Evolutionary conservation across 2,113 vertebrate genomes (phyloP), one percentile per base, ranked within the genome.

Genomic region (Pachypanchax playfairii): DNA sequence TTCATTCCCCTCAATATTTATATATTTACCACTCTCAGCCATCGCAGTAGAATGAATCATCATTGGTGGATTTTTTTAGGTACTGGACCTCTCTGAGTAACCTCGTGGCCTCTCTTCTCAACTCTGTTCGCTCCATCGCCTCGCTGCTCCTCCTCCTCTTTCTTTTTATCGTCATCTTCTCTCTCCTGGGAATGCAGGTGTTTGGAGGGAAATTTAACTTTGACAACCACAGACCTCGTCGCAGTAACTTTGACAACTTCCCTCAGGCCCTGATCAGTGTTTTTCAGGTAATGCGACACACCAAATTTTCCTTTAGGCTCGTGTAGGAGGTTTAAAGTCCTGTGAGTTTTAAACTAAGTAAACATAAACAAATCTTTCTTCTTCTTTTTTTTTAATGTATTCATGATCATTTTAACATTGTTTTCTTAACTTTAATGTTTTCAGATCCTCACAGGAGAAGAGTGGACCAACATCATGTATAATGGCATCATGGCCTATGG

Each of bases 161-260:
- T 90, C 96, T 99, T 75, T 98, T 96, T 85, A 96, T 98, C 20
- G 87, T 96, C 51, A 97, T 98, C 90, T 98, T 97, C 43, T 93
- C 95, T 6, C 92, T 99, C 39, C 91, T 99, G 79, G 97, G 97
- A 63, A 98, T 99, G 97, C 97, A 99, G 85, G 96, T 99, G 73
- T 99, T 99, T 35, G 97, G 97, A 17, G 97, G 96, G 53, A 95
- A 94, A 75, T 98, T 94, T 41, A 96, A 97, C 85, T 99, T 99
- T 0, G 85, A 93, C 7, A 93, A 97, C 85, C 75, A 88, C 6
- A 55, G 89, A 43, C 82, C 94, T 35, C 86, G 91, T 4, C 95
- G 97, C 65, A 99, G 97, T 85, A 98, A 94, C 6, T 99, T 99
- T 0, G 96, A 99, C 85, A 99, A 91, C 84, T 99, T 99, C 62